phyloP scores from a whole-genome alignment of 2,113 vertebrate species.

The Shinisaurus crocodilurus region DNA sequence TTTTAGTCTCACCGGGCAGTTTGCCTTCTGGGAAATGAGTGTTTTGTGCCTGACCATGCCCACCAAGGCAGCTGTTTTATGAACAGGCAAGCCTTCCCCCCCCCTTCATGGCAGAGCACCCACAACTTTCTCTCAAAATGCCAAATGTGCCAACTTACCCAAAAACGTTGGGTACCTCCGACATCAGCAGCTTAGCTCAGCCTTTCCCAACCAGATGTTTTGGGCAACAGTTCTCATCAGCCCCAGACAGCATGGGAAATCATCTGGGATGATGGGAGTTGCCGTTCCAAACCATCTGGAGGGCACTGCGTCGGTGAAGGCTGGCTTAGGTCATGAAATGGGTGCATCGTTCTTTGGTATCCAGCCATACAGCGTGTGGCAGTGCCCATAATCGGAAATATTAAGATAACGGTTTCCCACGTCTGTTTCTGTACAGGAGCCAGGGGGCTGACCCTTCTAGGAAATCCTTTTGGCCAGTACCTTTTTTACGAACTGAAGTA shows the following conservation, averaged over 20 bases:
- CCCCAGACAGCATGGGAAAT: neutral
- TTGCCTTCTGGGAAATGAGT: too few relatives aligned
- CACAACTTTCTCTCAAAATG: too few relatives aligned
- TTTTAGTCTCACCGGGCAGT: too few relatives aligned
- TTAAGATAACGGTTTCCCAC: rapidly evolving
- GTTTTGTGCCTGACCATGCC: too few relatives aligned
- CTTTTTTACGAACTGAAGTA: neutral
- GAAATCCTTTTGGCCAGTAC: neutral
- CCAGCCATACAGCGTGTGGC: rapidly evolving
- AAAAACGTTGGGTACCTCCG: too few relatives aligned
- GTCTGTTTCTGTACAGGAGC: neutral
- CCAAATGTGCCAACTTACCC: too few relatives aligned
- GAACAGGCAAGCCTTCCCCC: too few relatives aligned
- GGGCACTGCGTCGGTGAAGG: neutral
- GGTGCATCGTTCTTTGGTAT: neutral
- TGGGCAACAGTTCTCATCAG: neutral
- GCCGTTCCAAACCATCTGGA: neutral
- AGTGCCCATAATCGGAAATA: neutral
- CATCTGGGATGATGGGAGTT: neutral
- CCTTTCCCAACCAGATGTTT: neutral
- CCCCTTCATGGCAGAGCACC: too few relatives aligned
- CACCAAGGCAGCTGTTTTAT: too few relatives aligned
- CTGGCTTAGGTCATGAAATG: neutral
- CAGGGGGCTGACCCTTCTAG: neutral
- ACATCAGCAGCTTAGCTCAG: neutral